These are phyloP conservation scores for Eucera pruinosa DNA, from an alignment of 2,888 invertebrate species.

Conservation along the genomic window DNA sequence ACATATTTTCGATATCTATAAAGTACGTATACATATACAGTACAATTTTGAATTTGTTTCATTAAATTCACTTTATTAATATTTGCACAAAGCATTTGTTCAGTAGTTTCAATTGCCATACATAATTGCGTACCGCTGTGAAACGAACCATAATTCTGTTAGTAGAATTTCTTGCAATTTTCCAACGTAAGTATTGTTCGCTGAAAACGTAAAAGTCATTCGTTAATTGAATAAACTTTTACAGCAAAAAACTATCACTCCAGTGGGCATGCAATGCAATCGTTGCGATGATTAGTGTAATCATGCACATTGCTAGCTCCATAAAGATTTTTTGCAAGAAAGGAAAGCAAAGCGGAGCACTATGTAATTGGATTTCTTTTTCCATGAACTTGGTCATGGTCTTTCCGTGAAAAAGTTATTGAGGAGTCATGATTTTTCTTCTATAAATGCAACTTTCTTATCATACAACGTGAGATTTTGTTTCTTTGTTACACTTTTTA, in stretches of 20 bases:
- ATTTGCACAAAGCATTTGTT: too few species aligned
- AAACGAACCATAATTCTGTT: too few species aligned
- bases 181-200: too few species aligned
- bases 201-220: too few species aligned
- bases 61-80: too few species aligned
- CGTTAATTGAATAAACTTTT: constrained; percentile 35
- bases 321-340: constrained; percentile 37
- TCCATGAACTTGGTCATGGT: constrained; percentile 43
- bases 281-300: constrained; percentile 44
- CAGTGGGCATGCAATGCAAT: not conserved
- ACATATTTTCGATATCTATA: too few species aligned
- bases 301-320: constrained; percentile 11
- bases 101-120: too few species aligned
- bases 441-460: not conserved
- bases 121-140: too few species aligned
- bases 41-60: too few species aligned
- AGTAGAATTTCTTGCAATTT: too few species aligned
- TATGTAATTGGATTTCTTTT: constrained; percentile 57
- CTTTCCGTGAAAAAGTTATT: constrained; percentile 10
- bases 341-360: constrained; percentile 32
- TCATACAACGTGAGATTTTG: not conserved
- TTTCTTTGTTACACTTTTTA: not conserved
- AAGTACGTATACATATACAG: too few species aligned
- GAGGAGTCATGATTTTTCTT: not conserved
- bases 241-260: constrained; percentile 2